Evolutionary conservation across 2,113 vertebrate species (phyloP).

Genomic region (Amblyopsis rosae): DNA sequence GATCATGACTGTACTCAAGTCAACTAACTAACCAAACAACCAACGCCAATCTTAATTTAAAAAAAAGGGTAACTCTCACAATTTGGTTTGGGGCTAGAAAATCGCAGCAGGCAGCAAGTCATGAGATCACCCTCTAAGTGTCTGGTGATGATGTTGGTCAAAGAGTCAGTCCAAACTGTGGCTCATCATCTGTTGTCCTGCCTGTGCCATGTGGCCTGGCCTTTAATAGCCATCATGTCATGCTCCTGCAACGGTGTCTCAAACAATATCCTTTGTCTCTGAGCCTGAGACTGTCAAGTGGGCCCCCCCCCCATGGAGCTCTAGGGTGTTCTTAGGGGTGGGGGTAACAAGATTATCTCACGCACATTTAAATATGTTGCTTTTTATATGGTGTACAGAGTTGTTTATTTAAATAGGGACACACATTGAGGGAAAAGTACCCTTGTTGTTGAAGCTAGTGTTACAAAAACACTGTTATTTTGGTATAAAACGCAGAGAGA

Average conservation of each 20-base stretch:
- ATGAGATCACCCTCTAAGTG: conserved; percentile 53
- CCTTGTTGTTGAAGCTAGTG: no score
- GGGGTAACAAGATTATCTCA: no score
- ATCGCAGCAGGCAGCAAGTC: conserved; percentile 24
- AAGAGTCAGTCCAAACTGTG: conserved; percentile 47
- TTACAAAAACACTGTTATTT: no score
- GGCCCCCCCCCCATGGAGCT: background rate
- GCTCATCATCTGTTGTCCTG: conserved; percentile 38
- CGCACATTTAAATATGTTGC: no score
- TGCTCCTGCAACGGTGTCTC: background rate
- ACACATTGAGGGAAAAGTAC: no score
- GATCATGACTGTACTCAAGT: background rate
- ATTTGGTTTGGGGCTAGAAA: conserved; percentile 21
- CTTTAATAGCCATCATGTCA: conserved; percentile 33
- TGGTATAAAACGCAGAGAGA: no score
- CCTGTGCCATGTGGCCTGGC: conserved; percentile 14
- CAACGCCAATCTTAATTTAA: background rate
- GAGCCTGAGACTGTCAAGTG: background rate
- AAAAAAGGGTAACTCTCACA: background rate
- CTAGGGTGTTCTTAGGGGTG: background rate
- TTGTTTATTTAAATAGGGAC: no score
- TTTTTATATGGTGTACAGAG: no score
- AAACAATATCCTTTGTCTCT: background rate
- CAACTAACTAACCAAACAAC: conserved; percentile 10
- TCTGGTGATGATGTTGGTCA: conserved; percentile 19